These are phyloP conservation scores for Latheticus oryzae DNA, from an alignment of 2,888 invertebrate genomes.

Conservation along the genomic window DNA sequence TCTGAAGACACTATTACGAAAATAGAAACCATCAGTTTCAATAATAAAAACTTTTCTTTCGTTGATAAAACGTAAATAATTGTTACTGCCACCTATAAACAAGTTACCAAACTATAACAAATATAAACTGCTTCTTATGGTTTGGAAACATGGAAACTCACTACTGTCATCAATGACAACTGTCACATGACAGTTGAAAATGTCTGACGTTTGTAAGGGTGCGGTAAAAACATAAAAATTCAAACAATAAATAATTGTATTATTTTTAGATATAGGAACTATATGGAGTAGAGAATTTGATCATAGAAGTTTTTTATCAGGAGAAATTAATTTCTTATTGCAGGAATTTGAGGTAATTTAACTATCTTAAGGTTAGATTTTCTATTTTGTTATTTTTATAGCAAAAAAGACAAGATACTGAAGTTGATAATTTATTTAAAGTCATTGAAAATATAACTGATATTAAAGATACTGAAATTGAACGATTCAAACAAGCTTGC, in stretches of 20 bases:
- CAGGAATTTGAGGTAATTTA: constrained; percentile 86
- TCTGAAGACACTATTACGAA: no score
- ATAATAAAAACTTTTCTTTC: no score
- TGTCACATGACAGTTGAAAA: constrained; percentile 46
- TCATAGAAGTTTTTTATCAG: constrained; percentile 86
- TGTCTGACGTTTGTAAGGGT: constrained; percentile 62
- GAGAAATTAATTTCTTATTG: constrained; percentile 85
- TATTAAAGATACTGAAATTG: constrained; percentile 79
- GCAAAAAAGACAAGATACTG: constrained; percentile 82
- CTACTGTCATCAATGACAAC: no score
- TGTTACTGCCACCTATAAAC: no score
- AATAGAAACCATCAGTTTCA: no score
- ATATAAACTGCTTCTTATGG: no score
- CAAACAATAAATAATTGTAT: constrained; percentile 22
- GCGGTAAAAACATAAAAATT: constrained; percentile 48
- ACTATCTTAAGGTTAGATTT: constrained; percentile 46
- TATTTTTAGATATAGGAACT: constrained; percentile 78
- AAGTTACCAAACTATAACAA: no score
- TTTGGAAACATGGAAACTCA: no score
- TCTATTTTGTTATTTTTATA: constrained; percentile 59
- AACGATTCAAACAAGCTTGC: constrained; percentile 73
- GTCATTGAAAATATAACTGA: constrained; percentile 82
- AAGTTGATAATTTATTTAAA: constrained; percentile 82
- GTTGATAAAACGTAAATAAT: no score
- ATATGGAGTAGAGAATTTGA: constrained; percentile 89